phyloP scores from a whole-genome alignment of 1,140 invertebrate species.

The Sycobia sp. region DNA sequence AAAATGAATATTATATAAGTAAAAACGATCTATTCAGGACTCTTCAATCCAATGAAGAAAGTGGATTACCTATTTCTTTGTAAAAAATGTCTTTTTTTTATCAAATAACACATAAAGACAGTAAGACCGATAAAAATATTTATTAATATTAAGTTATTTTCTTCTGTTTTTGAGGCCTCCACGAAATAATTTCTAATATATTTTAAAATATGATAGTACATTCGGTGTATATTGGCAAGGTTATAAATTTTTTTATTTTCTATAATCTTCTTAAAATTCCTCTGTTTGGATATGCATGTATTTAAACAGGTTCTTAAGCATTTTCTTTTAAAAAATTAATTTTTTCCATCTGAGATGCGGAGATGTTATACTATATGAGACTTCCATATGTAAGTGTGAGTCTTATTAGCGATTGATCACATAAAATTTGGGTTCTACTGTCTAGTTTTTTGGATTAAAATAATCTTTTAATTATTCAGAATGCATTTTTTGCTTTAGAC shows the following conservation, averaged over 20 bases:
- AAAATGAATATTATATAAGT: no score
- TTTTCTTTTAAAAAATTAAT: constrained; percentile 4
- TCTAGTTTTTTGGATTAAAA: constrained; percentile 34
- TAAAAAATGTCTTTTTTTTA: no score
- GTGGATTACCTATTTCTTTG: no score
- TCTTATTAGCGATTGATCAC: constrained; percentile 24
- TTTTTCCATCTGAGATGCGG: constrained; percentile 1
- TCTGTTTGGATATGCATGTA: no score
- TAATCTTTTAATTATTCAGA: constrained; percentile 1
- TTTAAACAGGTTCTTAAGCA: no score
- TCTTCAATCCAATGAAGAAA: no score
- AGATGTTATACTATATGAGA: constrained; percentile 17
- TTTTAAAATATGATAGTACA: constrained; percentile 16
- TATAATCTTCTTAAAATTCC: neutral
- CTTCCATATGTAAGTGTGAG: constrained; percentile 6
- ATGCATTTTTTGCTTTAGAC: constrained; percentile 21
- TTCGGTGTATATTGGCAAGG: neutral
- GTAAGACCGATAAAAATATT: no score
- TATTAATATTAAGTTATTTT: constrained; percentile 14
- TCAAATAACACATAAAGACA: no score
- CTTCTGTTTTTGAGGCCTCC: neutral
- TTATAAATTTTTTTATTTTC: constrained; percentile 3
- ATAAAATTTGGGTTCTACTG: constrained; percentile 28
- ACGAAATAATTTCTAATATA: constrained; percentile 6
- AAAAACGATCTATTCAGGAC: no score